phyloP scores from a whole-genome alignment of 1,140 invertebrate species.

The Trissolcus basalis region DNA sequence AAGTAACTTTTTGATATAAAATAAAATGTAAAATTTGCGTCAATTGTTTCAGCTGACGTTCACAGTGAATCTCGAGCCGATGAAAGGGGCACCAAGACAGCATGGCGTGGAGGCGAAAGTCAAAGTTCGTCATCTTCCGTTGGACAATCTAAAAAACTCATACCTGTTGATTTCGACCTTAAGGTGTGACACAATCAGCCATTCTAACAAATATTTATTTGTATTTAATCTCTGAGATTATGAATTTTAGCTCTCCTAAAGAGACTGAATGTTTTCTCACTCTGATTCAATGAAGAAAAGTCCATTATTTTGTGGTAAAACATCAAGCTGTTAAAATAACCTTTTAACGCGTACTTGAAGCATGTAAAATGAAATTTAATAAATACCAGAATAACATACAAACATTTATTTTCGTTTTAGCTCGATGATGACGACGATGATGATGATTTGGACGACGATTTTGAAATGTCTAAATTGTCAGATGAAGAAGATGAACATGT shows the following conservation, averaged over 20 bases:
- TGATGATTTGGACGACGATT: slow-evolving; percentile 71
- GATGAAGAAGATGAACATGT: slow-evolving; percentile 64
- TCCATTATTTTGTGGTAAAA: no score
- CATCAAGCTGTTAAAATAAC: no score
- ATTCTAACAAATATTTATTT: not conserved
- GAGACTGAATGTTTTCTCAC: no score
- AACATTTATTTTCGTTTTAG: slow-evolving; percentile 35
- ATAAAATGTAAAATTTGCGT: no score
- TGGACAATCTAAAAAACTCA: slow-evolving; percentile 65
- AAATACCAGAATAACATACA: slow-evolving; percentile 2
- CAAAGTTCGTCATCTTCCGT: slow-evolving; percentile 23
- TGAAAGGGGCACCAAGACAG: slow-evolving; percentile 58
- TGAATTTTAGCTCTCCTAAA: not conserved
- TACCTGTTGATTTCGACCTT: slow-evolving; percentile 71
- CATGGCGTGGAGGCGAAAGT: slow-evolving; percentile 53
- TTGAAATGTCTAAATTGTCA: slow-evolving; percentile 66
- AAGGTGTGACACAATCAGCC: slow-evolving; percentile 57
- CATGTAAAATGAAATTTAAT: not conserved
- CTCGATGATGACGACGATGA: slow-evolving; percentile 73
- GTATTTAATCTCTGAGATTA: not conserved
- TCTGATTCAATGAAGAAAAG: no score
- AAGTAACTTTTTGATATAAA: no score
- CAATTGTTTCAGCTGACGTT: slow-evolving; percentile 45
- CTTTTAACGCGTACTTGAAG: not conserved
- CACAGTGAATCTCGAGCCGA: slow-evolving; percentile 31